phyloP scores from a whole-genome alignment of 2,113 vertebrate species.

The Pristiophorus japonicus region DNA sequence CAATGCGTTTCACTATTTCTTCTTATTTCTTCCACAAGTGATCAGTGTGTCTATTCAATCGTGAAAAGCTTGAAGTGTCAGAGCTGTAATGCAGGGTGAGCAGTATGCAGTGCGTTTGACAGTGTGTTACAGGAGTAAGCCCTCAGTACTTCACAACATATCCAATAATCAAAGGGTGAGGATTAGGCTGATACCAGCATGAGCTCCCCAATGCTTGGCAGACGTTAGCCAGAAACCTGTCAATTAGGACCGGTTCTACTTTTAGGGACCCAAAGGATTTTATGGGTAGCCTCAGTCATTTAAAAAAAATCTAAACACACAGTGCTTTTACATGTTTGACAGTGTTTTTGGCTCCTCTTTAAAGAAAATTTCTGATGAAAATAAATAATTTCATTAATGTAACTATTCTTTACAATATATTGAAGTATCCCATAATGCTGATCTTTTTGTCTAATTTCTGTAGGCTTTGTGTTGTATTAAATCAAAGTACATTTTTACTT shows the following conservation, averaged over 20 bases:
- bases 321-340: neutral
- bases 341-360: neutral
- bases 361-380: neutral
- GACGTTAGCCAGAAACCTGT: slow-evolving; percentile 32
- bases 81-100: slow-evolving; percentile 36
- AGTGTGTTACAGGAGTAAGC: slow-evolving; percentile 38
- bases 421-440: neutral
- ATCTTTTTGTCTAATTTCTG: neutral
- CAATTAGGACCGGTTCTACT: slow-evolving; percentile 36
- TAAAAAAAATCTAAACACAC: slow-evolving; percentile 14
- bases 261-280: slow-evolving; percentile 13
- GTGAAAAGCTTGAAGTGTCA: slow-evolving; percentile 36
- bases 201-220: slow-evolving; percentile 32
- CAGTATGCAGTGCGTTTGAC: slow-evolving; percentile 26
- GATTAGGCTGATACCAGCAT: slow-evolving; percentile 37
- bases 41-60: slow-evolving; percentile 29
- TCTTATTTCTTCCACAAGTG: slow-evolving; percentile 22
- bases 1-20: neutral
- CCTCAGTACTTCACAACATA: slow-evolving; percentile 37
- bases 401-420: neutral
- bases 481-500: neutral
- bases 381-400: neutral
- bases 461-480: neutral
- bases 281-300: slow-evolving; percentile 16
- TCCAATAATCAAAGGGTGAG: slow-evolving; percentile 37